Evolutionary conservation across 2,113 vertebrate genomes (phyloP), one percentile per base, ranked within the genome.

Genomic region (Bos indicus): DNA sequence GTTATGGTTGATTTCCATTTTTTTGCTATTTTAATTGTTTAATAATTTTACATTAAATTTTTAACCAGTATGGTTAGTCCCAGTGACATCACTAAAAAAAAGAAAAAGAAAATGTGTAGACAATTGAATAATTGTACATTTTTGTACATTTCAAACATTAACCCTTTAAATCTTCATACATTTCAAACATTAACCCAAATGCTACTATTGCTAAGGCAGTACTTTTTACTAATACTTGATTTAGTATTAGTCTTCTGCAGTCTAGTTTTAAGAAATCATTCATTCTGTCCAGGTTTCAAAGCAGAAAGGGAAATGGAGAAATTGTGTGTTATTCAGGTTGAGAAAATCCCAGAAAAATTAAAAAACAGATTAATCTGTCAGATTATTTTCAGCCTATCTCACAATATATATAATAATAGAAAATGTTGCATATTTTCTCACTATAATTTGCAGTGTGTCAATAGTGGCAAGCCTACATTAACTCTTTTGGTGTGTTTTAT

Each of bases 31-130:
- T 95, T 94, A 71, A 93, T 60, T 60, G 91, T 54, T 78, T 81
- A 30, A 87, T 78, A 93, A 91, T 94, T 96, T 96, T 36, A n/a
- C 36, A 60, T 97, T 92, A 85, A 62, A 54, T 92, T 93, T 87
- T 94, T 92, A 86, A 95, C 59, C 62, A 88, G 90, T 62, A 78
- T 82, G 17, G 52, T 11, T 85, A 54, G 90, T 95, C 77, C 82
- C 88, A 64, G 64, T 21, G 51, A 77, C 43, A 40, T 92, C 52
- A 90, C 30, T 92, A 5, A 92, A 81, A 92, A 78, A 62, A 64
- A 12, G 33, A n/a, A 67, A 67, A 40, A 36, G 67, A 71, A 91
- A 83, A 56, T n/a, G 43, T 88, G 13, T 36, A 56, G 28, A 21
- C 64, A 26, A 1, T 21, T 88, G 51, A 74, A 89, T 92, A 85